Evolutionary conservation across 2,113 vertebrate species (phyloP).

Genomic region (Pomatorhinus ruficollis): DNA sequence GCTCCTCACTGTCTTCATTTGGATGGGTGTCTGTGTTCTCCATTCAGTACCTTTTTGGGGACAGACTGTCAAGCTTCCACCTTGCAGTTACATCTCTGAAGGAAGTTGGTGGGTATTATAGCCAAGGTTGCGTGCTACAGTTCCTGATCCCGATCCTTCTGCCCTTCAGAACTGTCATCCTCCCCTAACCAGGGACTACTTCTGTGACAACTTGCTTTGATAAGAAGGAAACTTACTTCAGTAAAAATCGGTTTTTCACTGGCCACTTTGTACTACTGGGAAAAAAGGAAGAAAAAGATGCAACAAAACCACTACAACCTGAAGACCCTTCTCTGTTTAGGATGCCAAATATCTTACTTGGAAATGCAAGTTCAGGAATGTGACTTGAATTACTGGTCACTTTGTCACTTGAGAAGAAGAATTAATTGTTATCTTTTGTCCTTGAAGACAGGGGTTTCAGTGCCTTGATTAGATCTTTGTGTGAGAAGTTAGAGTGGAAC

Average conservation of each 20-base stretch:
- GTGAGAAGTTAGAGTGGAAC: background rate
- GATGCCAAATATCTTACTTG: background rate
- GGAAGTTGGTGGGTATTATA: background rate
- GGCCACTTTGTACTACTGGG: background rate
- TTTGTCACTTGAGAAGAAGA: background rate
- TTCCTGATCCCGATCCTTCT: background rate
- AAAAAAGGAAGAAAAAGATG: background rate
- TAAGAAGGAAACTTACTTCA: background rate
- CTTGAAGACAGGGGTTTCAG: background rate
- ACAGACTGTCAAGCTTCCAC: background rate
- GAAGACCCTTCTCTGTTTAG: background rate
- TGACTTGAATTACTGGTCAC: background rate
- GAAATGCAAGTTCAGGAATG: background rate
- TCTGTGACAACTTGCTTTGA: background rate
- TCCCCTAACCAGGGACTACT: background rate
- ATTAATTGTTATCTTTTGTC: background rate
- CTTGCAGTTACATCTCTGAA: background rate
- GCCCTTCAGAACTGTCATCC: background rate
- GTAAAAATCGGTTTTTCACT: background rate
- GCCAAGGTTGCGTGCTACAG: background rate
- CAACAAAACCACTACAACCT: background rate
- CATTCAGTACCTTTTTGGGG: background rate
- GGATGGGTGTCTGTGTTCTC: background rate
- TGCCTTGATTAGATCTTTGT: background rate
- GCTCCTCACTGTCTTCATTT: background rate